Evolutionary conservation across 2,888 invertebrate genomes (phyloP), one percentile per base, ranked within the genome.

Genomic region (Pegoplata infirma): DNA sequence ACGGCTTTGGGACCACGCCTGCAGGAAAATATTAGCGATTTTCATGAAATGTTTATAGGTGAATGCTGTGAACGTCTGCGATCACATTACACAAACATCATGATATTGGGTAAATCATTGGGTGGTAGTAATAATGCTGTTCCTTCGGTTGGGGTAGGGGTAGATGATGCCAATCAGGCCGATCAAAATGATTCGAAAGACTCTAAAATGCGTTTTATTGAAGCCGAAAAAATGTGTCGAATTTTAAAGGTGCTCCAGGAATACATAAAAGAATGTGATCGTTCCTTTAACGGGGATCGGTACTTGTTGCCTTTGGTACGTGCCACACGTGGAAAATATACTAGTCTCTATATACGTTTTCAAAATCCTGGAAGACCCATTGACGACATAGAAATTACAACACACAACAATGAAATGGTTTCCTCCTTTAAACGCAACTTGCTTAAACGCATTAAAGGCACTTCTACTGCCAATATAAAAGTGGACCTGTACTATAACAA

Each of bases 241-340:
- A 95, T 98, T 68, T 93, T 98, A 90, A 95, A 96, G 90, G 97
- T 98, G 86, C 92, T 98, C 86, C 95, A 96, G 88, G 98, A 98
- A 90, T 98, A 98, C 89, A 94, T 98, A 80, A 95, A 95, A 84
- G 98, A 98, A 90, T 98, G 98, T 91, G 98, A 98, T 91, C 93
- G 94, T 84, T 93, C 94, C 81, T 97, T 94, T 90, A 92, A 94
- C 58, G 96, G 96, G 44, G 98, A 98, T 88, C 91, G 98, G 81
- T 94, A 95, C 86, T 94, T 96, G 85, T 91, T 98, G 84, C 98
- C 98, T 21, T 92, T 98, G 76, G 90, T 86, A 85, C 94, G 98
- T 86, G 96, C 97, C 8, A 96, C 95, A 82, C 93, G 97, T 80
- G 98, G 98, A 71, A 95, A 97, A 89, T 95, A 97, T 88, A 93